Conservation (phyloP, 2,113 vertebrate species). For the Hiodon alosoides region DNA sequence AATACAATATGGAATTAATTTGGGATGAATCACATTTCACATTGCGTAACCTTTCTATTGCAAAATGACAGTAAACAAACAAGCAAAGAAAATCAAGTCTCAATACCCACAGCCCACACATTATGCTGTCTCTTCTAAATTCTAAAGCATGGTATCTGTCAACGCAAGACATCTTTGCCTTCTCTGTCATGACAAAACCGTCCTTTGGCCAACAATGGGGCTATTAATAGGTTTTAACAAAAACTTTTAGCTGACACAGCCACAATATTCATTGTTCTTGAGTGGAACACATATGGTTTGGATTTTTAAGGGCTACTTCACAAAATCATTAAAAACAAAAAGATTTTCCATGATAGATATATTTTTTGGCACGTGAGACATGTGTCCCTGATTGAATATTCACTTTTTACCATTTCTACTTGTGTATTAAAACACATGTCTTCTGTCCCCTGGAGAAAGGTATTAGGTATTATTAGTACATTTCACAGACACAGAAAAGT, state of each 20-base stretch:
- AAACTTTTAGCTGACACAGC: neutral
- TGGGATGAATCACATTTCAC: slow-evolving; percentile 7
- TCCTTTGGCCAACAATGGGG: neutral
- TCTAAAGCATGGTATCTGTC: neutral
- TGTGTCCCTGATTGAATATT: no score
- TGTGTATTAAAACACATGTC: no score
- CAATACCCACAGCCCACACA: neutral
- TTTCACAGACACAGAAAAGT: no score
- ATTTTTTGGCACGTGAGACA: neutral
- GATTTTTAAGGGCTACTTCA: neutral
- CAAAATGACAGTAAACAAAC: neutral
- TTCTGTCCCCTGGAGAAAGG: no score
- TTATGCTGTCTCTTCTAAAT: no score
- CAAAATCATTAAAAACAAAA: neutral
- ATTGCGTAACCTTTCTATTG: neutral
- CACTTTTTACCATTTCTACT: no score
- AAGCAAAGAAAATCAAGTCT: neutral
- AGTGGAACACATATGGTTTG: slow-evolving; percentile 1
- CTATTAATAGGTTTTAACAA: neutral
- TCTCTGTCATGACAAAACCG: neutral
- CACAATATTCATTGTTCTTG: neutral
- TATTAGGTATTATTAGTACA: no score
- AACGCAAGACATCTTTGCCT: neutral
- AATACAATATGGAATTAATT: slow-evolving; percentile 1
- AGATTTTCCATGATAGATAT: neutral